Percentiles rank a stretch among this genome's conserved stretches.
phyloP scores from a whole-genome alignment of 2,888 invertebrate species.

The Axea sp. region DNA sequence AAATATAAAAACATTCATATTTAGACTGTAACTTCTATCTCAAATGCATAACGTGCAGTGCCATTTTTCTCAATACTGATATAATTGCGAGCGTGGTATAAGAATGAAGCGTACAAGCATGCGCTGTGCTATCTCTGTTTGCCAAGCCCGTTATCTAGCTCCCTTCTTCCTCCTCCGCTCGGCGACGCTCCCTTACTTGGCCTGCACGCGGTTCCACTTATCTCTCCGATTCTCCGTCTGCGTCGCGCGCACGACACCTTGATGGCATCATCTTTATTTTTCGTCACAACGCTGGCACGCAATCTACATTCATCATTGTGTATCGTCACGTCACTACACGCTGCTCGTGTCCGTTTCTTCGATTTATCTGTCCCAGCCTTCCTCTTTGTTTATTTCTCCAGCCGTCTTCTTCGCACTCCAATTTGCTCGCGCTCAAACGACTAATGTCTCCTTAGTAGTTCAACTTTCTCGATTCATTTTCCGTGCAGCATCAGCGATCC shows the following conservation, averaged over 20 bases:
- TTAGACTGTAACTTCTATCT: not conserved
- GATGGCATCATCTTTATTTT: constrained; percentile 44
- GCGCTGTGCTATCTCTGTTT: constrained; percentile 76
- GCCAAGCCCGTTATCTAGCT: constrained; percentile 77
- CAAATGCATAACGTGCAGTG: constrained; percentile 15
- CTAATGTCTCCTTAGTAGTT: constrained; percentile 60
- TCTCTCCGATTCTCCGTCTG: constrained; percentile 61
- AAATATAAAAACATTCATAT: too few species aligned
- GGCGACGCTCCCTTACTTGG: constrained; percentile 59
- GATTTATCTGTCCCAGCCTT: constrained; percentile 61
- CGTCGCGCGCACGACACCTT: constrained; percentile 43
- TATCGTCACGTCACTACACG: constrained; percentile 70
- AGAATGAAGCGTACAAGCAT: constrained; percentile 60
- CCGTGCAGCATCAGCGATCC: not conserved
- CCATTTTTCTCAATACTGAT: constrained; percentile 45
- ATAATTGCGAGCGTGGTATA: constrained; percentile 51
- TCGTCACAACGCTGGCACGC: constrained; percentile 63
- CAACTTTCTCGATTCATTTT: constrained; percentile 64
- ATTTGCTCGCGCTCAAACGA: constrained; percentile 43
- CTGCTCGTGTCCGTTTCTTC: constrained; percentile 63
- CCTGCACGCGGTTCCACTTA: constrained; percentile 61
- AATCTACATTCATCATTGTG: constrained; percentile 74
- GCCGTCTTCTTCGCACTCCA: constrained; percentile 35
- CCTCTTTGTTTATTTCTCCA: constrained; percentile 56
- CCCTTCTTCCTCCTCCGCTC: constrained; percentile 70